A percentile compares a stretch with the other conserved stretches of the same genome.
Conservation (phyloP, 2,888 invertebrate genomes). For the Protophormia terraenovae region DNA sequence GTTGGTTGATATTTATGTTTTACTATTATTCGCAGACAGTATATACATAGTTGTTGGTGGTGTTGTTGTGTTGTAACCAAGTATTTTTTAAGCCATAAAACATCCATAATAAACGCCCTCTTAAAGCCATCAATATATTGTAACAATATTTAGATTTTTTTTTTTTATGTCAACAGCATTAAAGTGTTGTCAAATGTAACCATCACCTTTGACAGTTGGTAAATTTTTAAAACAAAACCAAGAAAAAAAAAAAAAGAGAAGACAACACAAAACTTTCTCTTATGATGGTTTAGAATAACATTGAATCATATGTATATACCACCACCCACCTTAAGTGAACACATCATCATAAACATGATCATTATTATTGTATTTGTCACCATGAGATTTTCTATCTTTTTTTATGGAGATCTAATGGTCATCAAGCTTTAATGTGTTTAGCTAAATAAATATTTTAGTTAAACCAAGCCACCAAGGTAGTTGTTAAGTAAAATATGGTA, state of each 20-base stretch:
- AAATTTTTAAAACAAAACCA: background rate
- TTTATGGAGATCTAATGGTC: background rate
- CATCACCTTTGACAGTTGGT: slow-evolving; percentile 55
- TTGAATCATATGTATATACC: too few species aligned
- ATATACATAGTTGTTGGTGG: slow-evolving; percentile 43
- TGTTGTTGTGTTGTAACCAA: slow-evolving; percentile 11
- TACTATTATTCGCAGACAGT: slow-evolving; percentile 49
- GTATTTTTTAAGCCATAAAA: slow-evolving; percentile 44
- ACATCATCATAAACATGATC: background rate
- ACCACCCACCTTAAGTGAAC: slow-evolving; percentile 28
- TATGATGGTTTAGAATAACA: slow-evolving; percentile 18
- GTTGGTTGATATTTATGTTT: background rate
- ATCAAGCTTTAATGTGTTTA: background rate
- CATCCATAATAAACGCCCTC: slow-evolving; percentile 65
- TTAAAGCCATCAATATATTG: slow-evolving; percentile 45
- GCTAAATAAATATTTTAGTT: background rate
- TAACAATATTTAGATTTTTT: background rate
- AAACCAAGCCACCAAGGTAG: background rate
- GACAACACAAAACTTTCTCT: slow-evolving; percentile 55
- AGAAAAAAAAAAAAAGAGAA: background rate
- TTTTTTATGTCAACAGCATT: slow-evolving; percentile 54
- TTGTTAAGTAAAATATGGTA: background rate
- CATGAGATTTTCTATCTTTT: slow-evolving; percentile 8
- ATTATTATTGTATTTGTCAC: background rate
- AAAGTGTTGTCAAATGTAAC: slow-evolving; percentile 48